Evolutionary conservation across 2,113 vertebrate genomes (phyloP), one percentile per base, ranked within the genome.

Genomic region (Lepus americanus): DNA sequence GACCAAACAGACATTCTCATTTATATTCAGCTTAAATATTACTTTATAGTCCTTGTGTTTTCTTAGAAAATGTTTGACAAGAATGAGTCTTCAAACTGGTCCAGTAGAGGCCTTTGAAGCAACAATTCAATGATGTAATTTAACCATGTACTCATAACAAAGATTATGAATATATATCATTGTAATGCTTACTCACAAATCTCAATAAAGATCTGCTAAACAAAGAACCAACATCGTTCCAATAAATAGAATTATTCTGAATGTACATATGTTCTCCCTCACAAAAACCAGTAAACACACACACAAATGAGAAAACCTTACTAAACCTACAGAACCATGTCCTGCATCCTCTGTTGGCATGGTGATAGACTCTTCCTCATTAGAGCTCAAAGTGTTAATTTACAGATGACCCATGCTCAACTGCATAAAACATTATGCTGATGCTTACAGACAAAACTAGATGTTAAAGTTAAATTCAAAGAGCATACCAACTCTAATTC

Each of bases 381-480:
- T 72, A 64, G 4, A 64, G 64, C 44, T 19, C 55, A 74, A 91
- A 78, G 39, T 9, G 23, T n/a, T 80, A 27, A 82, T 92, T 86
- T 94, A 79, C 63, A 95, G 78, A 78, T 78, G 17, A 39, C 44
- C n/a, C 55, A 39, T 19, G 5, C 0, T 69, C 36, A 73, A 63
- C 29, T 33, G 9, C 36, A 94, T 17, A 87, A 49, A 94, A 94
- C n/a, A 22, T 0, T 79, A 80, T 61, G 76, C 73, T 23, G 31
- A 49, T 49, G 3, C 17, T 9, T 79, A 3, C 70, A 25, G 74
- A 19, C 55, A 14, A 92, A 19, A 33, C 22, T 61, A 31, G 55
- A 83, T 16, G 10, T 94, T 17, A 49, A 94, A 83, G 67, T 95
- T 95, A 78, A 96, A 95, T 92, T 55, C 44, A 73, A 89, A 98